A percentile compares a stretch with the other conserved stretches of the same genome.
Conservation (phyloP, 2,888 invertebrate species). For the Erynnis tages region DNA sequence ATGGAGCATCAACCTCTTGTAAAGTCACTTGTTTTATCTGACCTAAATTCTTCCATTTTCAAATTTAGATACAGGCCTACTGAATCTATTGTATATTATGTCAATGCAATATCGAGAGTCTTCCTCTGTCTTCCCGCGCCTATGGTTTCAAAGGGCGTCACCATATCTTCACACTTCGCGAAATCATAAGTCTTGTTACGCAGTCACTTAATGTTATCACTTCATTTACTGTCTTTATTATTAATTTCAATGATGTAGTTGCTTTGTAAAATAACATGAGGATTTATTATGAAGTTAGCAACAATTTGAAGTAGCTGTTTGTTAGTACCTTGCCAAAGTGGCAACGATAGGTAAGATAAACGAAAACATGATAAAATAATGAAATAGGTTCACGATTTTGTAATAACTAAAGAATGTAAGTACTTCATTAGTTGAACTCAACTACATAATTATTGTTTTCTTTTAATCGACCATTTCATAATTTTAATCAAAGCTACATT, state of each 20-base stretch:
- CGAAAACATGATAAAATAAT: no score
- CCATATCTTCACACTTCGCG: conserved; percentile 45
- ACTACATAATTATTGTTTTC: no score
- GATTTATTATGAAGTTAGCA: no score
- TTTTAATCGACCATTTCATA: no score
- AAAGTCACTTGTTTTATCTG: background rate
- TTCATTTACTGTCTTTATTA: background rate
- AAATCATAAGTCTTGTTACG: conserved; percentile 41
- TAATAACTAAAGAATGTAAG: no score
- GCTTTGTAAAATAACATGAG: no score
- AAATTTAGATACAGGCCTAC: conserved; percentile 34
- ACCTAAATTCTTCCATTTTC: background rate
- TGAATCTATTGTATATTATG: conserved; percentile 36
- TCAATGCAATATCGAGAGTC: conserved; percentile 56
- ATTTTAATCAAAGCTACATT: no score
- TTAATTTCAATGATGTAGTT: background rate
- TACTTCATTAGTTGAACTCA: no score
- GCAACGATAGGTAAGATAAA: no score
- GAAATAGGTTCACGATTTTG: no score
- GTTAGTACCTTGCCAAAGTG: no score
- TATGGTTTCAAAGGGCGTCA: conserved; percentile 43
- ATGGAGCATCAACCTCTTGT: conserved; percentile 1
- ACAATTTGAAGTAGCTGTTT: no score
- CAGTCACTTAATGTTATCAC: conserved; percentile 36
- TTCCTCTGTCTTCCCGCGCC: conserved; percentile 70